Evolutionary conservation across 2,888 invertebrate species (phyloP), one percentile per base, ranked within the genome.

Genomic region (Apocheima hispidaria): DNA sequence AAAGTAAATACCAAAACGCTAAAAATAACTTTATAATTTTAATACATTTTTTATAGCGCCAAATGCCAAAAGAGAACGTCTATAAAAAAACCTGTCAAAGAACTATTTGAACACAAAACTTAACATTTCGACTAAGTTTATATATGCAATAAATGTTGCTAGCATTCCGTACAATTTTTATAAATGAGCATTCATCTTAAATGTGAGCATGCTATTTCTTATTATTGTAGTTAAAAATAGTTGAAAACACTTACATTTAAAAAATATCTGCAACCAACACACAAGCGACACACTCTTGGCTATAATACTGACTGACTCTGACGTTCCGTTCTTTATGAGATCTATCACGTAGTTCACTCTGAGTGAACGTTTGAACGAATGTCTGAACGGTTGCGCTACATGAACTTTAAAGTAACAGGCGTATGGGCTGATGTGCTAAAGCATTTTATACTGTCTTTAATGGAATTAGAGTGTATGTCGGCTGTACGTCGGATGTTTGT

Each of bases 61-160:
- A 60, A 60, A 60, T 60, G 53, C 12, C 36, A 53, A 40, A 48
- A 33, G 59, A 59, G 59, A 60, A 53, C 48, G 59, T 48, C 52
- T 50, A 23, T 4, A 40, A 48, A 20, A 56, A 49, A 49, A 30
- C 33, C 12, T 23, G 14, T 7, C 33, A 49, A 41, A 26, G 12
- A 26, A 41, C 26, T 20, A 28, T 33, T 14, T 21, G 16, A 4
- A 33, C 23, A 14, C 30, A 43, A 30, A 36, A 36, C 4, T 50
- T 10, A 23, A n/a, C n/a, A n/a, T 18, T 16, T 18, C 36, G 10
- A 5, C 14, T 35, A n/a, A 14, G 35, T 35, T 14, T n/a, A n/a
- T n/a, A n/a, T n/a, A n/a, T n/a, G n/a, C n/a, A n/a, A n/a, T n/a
- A n/a, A n/a, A n/a, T n/a, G n/a, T n/a, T n/a, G n/a, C n/a, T n/a